These are phyloP conservation scores for Xerus rutilus DNA, from an alignment of 2,797 vertebrate species.

Conservation along the genomic window DNA sequence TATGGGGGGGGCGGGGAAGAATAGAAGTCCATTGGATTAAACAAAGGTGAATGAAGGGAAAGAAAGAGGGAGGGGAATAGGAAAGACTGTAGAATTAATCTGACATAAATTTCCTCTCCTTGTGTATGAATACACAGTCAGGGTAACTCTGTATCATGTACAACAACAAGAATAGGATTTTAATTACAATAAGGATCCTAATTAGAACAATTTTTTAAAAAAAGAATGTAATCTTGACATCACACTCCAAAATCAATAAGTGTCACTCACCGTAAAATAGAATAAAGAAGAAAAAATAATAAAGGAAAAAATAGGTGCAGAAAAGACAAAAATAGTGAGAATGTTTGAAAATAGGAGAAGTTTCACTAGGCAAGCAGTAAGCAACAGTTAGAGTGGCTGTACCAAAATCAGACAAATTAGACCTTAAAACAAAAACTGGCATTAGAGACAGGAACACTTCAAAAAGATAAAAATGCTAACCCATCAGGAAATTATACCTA, in stretches of 20 bases:
- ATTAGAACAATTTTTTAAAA: no score
- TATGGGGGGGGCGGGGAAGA: no score
- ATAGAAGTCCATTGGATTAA: no score
- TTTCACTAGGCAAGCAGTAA: neutral
- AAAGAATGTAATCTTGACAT: neutral
- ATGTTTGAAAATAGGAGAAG: neutral
- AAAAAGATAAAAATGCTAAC: neutral
- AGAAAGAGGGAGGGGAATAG: no score
- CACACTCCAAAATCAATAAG: neutral
- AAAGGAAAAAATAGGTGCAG: neutral
- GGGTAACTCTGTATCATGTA: no score
- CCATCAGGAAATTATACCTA: neutral
- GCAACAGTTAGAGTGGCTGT: neutral
- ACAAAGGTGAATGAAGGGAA: no score
- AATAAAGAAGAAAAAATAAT: neutral
- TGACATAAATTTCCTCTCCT: no score
- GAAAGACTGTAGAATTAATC: no score
- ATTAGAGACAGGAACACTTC: neutral
- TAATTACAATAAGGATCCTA: no score
- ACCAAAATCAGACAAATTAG: neutral
- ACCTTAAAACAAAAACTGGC: neutral
- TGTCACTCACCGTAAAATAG: neutral
- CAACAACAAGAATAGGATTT: no score
- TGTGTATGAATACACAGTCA: no score
- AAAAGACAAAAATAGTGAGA: neutral